Evolutionary conservation across 2,888 invertebrate species (phyloP).

Genomic region (Deilephila porcellus): DNA sequence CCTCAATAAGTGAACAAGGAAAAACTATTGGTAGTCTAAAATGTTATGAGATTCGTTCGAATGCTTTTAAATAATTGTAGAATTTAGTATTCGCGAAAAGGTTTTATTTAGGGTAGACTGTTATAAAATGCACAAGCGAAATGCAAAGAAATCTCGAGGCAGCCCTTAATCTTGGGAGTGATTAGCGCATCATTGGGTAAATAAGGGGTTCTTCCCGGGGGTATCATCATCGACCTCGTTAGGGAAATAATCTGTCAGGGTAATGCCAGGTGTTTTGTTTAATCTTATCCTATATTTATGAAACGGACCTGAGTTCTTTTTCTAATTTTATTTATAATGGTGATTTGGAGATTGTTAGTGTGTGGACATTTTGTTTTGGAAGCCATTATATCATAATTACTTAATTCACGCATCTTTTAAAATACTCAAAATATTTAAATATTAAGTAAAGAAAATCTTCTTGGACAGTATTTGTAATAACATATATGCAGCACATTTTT

Average conservation of each 20-base stretch:
- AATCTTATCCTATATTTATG: not conserved
- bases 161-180: slow-evolving; percentile 35
- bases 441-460: too few relatives aligned
- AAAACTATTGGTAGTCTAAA: not conserved
- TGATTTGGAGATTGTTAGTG: not conserved
- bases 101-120: too few relatives aligned
- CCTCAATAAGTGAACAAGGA: slow-evolving; percentile 1
- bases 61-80: too few relatives aligned
- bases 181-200: slow-evolving; percentile 37
- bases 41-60: not conserved
- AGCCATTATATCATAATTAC: too few relatives aligned
- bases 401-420: too few relatives aligned
- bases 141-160: slow-evolving; percentile 31
- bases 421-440: too few relatives aligned
- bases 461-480: too few relatives aligned
- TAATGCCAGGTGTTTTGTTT: slow-evolving; percentile 30
- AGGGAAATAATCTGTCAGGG: slow-evolving; percentile 36
- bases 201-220: slow-evolving; percentile 31
- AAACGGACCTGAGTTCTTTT: not conserved
- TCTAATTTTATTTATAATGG: not conserved
- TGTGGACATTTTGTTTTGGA: too few relatives aligned
- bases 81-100: too few relatives aligned
- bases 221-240: slow-evolving; percentile 34
- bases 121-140: too few relatives aligned
- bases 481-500: too few relatives aligned